Conservation (phyloP, 2,113 vertebrate species). For the Electrona antarctica region DNA sequence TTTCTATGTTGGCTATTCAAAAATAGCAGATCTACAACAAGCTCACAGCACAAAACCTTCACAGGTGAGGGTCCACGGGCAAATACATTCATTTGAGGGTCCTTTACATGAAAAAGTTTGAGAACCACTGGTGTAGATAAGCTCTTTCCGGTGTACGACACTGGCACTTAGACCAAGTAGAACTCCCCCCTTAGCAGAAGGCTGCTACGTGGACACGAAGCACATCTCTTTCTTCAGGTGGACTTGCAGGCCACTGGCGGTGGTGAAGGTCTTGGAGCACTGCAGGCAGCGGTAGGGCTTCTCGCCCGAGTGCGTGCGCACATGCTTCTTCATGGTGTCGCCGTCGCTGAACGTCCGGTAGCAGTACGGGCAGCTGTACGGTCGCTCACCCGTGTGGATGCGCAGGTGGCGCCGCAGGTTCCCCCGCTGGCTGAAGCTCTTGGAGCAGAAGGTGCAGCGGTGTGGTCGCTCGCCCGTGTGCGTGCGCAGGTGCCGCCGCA, state of each 20-base stretch:
- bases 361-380: conserved; percentile 74
- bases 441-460: conserved; percentile 78
- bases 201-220: conserved; percentile 11
- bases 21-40: too few species aligned
- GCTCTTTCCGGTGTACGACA: too few species aligned
- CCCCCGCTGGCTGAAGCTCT: conserved; percentile 77
- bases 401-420: conserved; percentile 76
- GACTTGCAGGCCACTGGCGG: conserved; percentile 55
- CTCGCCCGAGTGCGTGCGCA: conserved; percentile 67
- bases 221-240: conserved; percentile 67
- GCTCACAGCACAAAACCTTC: too few species aligned
- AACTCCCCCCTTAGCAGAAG: too few species aligned
- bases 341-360: conserved; percentile 73
- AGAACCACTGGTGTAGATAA: too few species aligned
- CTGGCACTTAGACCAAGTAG: too few species aligned
- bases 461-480: conserved; percentile 79
- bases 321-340: conserved; percentile 75
- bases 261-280: conserved; percentile 54
- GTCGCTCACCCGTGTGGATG: conserved; percentile 76
- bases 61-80: too few species aligned
- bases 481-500: conserved; percentile 78
- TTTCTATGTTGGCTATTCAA: too few species aligned
- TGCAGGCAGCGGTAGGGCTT: conserved; percentile 58
- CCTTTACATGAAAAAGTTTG: too few species aligned
- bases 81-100: too few species aligned